Evolutionary conservation across 35 echinoderm and acorn worm species (phyloP), one percentile per base, ranked within the genome.

Genomic region (Heliocidaris tuberculata): DNA sequence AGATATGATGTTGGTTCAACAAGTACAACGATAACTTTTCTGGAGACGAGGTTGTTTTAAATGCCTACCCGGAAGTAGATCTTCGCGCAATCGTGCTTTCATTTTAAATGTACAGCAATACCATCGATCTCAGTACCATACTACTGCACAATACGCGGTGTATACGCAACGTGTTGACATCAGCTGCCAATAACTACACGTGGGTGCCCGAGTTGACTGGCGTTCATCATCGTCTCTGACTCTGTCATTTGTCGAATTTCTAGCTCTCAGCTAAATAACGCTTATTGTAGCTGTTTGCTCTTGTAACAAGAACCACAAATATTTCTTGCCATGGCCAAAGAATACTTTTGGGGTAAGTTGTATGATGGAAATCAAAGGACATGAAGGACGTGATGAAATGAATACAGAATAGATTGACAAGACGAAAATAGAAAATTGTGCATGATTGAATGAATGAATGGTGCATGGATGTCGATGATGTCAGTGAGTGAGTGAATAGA

Each of bases 271-370:
- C 52, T 2, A 78, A 78, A 78, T 24, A 78, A 78, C 19, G 3
- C 17, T n/a, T 78, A 78, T 78, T 78, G 27, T n/a, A 78, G 19
- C 27, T 78, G 0, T 21, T n/a, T 78, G 0, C 0, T 27, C 21
- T 19, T 27, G 65, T 56, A 11, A 56, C 35, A 56, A 9, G 52
- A 12, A 56, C 65, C 7, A 78, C 65, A 78, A 78, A 78, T 21
- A 78, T 21, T 27, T 27, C 17, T n/a, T 7, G 27, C 65, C 65
- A 95, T 95, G 94, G 85, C 94, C 7, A 95, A 95, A 86, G 96
- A 96, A 94, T 96, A 94, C 85, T 96, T 96, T 85, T 95, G 94
- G 96, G 94, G 96, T 96, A 60, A 96, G 94, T 96, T 24, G 6
- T 16, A 32, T 47, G 65, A 21, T 31, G 49, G 15, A 71, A 31